Base-by-base conservation (phyloP, 2,888 invertebrate genomes). In the Trimorus sp. region DNA sequence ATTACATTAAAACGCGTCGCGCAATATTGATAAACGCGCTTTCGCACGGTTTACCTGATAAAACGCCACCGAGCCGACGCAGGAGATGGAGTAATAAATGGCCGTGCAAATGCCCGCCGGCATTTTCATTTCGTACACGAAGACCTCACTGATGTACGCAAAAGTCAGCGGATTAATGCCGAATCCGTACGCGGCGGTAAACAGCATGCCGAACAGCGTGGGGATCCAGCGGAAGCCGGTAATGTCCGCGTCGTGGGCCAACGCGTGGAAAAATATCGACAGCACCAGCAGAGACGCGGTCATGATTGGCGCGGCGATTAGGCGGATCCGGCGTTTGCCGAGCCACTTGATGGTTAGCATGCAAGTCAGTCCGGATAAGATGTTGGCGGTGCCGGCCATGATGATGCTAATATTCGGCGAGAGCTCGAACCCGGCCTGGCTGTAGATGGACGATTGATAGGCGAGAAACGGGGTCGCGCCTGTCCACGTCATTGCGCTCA, bases 71-170 rank as follows among this genome's bases (percentile, higher is more conserved):
- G 88, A 84, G 8, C 86, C 74, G 0, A 89, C 87, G 9, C 89
- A 89, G 7, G 89, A 84, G 14, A 88, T 6, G 26, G 91, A 88
- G 73, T 91, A 92, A 82, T 89, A 90, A n/a, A 91, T 82, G 8
- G 91, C 87, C 38, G 87, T 87, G 70, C 88, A 88, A 54, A 91
- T 86, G 0, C 89, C 91, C 9, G 90, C 90, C 0, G 90, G 88
- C n/a, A 89, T 89, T 83, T 90, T 91, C 66, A 91, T 88, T 63
- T 92, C 91, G 60, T 90, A 86, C 1, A 88, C 87, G 70, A 91
- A 92, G 68, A 92, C 86, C 82, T 92, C 91, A 38, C 91, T 90
- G 40, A 90, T 85, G 73, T 91, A 92, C 53, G 90, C 89, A 11
- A 91, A 85, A 0, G 91, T 90, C 56, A 91, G 82, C 3, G 91